phyloP scores from a whole-genome alignment of 2,797 vertebrate genomes.

The Dryobates pubescens region DNA sequence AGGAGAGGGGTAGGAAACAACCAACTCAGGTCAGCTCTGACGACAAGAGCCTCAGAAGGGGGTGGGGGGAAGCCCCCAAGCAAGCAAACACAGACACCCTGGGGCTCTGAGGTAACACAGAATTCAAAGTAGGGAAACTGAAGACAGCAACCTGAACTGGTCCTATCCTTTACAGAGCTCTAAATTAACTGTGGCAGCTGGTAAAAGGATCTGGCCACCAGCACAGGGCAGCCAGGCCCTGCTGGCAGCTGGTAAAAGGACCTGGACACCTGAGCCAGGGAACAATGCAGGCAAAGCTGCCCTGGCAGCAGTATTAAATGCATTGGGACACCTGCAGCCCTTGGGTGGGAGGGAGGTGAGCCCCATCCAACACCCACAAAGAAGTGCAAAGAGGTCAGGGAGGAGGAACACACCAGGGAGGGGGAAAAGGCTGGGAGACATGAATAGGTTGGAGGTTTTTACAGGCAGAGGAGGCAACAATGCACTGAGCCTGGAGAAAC shows the following conservation, averaged over 20 bases:
- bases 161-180: constrained; percentile 30
- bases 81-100: too few species aligned
- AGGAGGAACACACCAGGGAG: not conserved
- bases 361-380: not conserved
- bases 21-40: not conserved
- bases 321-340: not conserved
- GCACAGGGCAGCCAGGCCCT: not conserved
- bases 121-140: constrained; percentile 28
- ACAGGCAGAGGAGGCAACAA: not conserved
- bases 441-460: not conserved
- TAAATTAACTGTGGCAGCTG: not conserved
- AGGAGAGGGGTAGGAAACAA: not conserved
- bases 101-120: not conserved
- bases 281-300: not conserved
- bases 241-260: not conserved
- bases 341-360: not conserved
- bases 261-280: not conserved
- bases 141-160: constrained; percentile 40
- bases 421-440: not conserved
- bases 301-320: not conserved
- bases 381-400: not conserved
- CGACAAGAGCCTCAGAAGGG: not conserved
- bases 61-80: too few species aligned
- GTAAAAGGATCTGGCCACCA: constrained; percentile 51
- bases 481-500: not conserved